These are phyloP conservation scores for Mesorhabditis sp. DNA, from an alignment of 2,888 invertebrate genomes.

Conservation along the genomic window DNA sequence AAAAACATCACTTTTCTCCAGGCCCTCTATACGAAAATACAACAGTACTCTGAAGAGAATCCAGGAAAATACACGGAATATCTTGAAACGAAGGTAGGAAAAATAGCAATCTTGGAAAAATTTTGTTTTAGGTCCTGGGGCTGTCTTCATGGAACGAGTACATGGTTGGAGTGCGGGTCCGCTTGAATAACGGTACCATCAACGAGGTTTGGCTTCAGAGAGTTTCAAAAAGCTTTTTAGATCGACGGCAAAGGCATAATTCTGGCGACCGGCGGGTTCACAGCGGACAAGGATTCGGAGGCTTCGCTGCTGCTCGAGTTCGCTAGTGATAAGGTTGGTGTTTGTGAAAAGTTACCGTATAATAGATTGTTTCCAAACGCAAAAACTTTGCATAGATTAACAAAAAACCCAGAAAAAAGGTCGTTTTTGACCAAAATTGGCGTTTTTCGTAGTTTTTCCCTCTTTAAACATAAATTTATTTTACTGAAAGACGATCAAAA, in stretches of 20 bases:
- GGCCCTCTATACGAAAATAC: not conserved
- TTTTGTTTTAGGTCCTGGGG: conserved; percentile 23
- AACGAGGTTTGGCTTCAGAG: not conserved
- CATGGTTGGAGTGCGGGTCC: conserved; percentile 43
- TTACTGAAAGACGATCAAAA: too few relatives aligned
- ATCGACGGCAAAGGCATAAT: conserved; percentile 51
- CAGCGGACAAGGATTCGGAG: conserved; percentile 43
- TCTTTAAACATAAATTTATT: too few relatives aligned
- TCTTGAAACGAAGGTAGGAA: conserved; percentile 10
- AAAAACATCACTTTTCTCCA: not conserved
- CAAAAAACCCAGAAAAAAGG: not conserved
- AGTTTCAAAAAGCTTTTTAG: conserved; percentile 8
- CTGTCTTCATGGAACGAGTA: conserved; percentile 48
- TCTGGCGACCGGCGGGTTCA: conserved; percentile 57
- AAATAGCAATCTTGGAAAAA: not conserved
- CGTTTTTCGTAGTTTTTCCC: too few relatives aligned
- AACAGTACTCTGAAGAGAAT: conserved; percentile 10
- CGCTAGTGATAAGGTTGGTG: conserved; percentile 32
- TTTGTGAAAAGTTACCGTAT: too few relatives aligned
- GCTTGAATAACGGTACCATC: conserved; percentile 11
- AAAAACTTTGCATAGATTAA: too few relatives aligned
- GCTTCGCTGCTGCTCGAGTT: conserved; percentile 51
- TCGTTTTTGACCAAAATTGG: too few relatives aligned
- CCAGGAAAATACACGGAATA: conserved; percentile 34
- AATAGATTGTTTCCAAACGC: too few relatives aligned